These are phyloP conservation scores for Cheilosia pagana DNA, from an alignment of 2,888 invertebrate genomes.

Conservation along the genomic window DNA sequence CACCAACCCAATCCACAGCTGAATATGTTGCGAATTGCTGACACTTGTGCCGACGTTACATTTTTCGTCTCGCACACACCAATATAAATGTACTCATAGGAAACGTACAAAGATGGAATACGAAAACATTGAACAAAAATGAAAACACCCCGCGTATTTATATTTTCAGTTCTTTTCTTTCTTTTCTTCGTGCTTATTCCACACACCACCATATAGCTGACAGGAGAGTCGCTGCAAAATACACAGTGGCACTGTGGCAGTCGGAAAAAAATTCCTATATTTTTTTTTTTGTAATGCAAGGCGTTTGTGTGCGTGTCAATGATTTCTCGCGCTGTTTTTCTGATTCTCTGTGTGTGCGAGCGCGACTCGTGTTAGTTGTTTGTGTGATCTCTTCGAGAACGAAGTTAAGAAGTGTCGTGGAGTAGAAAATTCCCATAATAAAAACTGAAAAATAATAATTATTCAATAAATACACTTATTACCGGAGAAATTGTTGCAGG, in stretches of 20 bases:
- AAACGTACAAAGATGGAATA: neutral
- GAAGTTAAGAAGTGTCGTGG: conserved; percentile 51
- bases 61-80: conserved; percentile 3
- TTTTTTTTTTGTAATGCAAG: conserved; percentile 11
- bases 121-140: conserved; percentile 4
- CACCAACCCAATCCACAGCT: conserved; percentile 12
- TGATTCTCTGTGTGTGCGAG: conserved; percentile 40
- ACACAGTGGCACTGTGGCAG: neutral
- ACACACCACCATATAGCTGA: conserved; percentile 41
- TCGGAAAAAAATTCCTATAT: conserved; percentile 9
- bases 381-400: conserved; percentile 66
- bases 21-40: conserved; percentile 38
- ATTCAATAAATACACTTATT: conserved; percentile 8
- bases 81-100: neutral
- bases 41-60: conserved; percentile 40
- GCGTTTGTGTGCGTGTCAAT: conserved; percentile 2
- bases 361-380: conserved; percentile 62
- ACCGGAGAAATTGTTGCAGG: neutral
- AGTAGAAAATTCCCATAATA: conserved; percentile 27
- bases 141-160: conserved; percentile 21
- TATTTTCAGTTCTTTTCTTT: conserved; percentile 11
- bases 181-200: neutral
- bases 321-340: conserved; percentile 41
- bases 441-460: conserved; percentile 18
- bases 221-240: conserved; percentile 47